Base-by-base conservation (phyloP, 2,113 vertebrate genomes). In the Elanus axillaris region DNA sequence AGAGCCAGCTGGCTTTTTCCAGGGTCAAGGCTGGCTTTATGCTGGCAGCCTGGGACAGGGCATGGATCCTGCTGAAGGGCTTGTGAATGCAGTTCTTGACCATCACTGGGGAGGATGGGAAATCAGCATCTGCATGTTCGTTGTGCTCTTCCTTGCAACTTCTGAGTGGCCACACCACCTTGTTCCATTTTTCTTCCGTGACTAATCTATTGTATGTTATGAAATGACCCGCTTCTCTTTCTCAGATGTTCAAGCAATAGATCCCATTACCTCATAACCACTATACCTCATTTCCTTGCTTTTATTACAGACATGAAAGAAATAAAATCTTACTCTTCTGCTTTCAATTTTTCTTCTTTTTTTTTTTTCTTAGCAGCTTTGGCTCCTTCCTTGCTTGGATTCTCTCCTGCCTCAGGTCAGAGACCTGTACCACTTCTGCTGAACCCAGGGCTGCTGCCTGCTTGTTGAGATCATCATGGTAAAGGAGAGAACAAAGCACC, bases 61-160 rank as follows among this genome's bases (percentile, higher is more conserved):
- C n/a, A 20, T 1, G 13, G 67, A 11, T 29, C 18, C 22, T 27
- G 16, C 3, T 8, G 48, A 34, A 64, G 27, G 42, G 23, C 32
- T 88, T 23, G 25, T 26, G 34, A 60, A 8, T 20, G 50, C 27
- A 20, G 27, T 50, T 73, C 32, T 38, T 1, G 1, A 1, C 36
- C 0, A 1, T 34, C 38, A 5, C 11, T 18, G 36, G 11, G 15
- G 32, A 47, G 22, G 11, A 26, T 0, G 12, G 60, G 47, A 81
- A 40, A 34, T 29, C 10, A 13, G 5, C 4, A 20, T 40, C 73
- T 67, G 18, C 16, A 3, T 0, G 0, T 63, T 72, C 0, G 2
- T 32, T 55, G 59, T 82, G 47, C 47, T 58, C 47, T 81, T 71
- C 50, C 34, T 59, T 1, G 1, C 42, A 53, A 3, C 10, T 16